Conservation (phyloP, 2,113 vertebrate genomes). For the Apus apus region DNA sequence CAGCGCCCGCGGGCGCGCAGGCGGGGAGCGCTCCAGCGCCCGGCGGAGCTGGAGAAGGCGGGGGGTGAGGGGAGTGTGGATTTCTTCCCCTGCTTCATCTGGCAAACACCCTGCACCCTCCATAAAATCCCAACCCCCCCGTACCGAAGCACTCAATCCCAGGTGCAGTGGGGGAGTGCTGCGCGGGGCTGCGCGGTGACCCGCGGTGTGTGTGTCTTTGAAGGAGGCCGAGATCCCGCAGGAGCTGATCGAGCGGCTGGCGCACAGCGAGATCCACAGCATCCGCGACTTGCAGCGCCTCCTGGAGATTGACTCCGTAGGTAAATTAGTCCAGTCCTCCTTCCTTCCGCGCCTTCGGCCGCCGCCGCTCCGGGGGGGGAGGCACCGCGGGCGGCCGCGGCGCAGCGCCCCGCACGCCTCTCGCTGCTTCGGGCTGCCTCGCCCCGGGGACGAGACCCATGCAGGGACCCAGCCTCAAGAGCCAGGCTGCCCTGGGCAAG, state of each 20-base stretch:
- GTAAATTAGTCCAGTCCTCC: constrained; percentile 92
- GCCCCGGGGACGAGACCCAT: not conserved
- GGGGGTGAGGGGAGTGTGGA: not conserved
- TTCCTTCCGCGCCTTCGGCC: constrained; percentile 53
- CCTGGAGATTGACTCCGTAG: constrained; percentile 98
- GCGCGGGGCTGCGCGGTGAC: constrained; percentile 34
- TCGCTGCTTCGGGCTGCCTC: not conserved
- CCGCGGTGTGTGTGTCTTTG: constrained; percentile 50
- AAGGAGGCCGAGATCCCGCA: constrained; percentile 94
- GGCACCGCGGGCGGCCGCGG: not conserved
- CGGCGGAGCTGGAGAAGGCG: not conserved
- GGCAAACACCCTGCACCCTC: not conserved
- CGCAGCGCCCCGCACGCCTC: not conserved
- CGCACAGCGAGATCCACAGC: constrained; percentile 96
- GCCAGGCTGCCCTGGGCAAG: rapidly evolving
- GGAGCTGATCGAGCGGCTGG: constrained; percentile 93
- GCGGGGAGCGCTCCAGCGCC: not conserved
- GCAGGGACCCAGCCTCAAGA: not conserved
- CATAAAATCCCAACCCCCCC: not conserved
- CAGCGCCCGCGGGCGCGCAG: not conserved
- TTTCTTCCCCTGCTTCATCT: not conserved
- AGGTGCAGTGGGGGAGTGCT: not conserved
- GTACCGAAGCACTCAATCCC: not conserved
- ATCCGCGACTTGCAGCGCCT: constrained; percentile 98
- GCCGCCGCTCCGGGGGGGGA: constrained; percentile 2